phyloP scores from a whole-genome alignment of 2,888 invertebrate genomes.

The Linnaemya tessellans region DNA sequence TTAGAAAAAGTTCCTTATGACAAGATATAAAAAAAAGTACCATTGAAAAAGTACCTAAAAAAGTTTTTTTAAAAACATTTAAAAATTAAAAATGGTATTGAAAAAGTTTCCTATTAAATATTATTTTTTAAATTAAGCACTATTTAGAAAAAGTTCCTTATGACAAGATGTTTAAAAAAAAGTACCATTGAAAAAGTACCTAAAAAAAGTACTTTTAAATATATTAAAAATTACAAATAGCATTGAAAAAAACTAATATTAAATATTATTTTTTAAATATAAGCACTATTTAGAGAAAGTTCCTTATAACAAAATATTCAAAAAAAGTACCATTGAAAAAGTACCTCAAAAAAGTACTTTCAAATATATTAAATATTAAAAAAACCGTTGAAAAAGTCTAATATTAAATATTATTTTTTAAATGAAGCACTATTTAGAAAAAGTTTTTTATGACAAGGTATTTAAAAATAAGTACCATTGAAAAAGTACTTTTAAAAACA shows the following conservation, averaged over 20 bases:
- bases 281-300: not conserved
- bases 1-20: not conserved
- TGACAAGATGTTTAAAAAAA: not conserved
- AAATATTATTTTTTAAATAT: too few species aligned
- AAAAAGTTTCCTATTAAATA: too few species aligned
- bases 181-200: slow-evolving; percentile 1
- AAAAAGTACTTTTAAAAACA: not conserved
- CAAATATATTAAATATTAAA: too few species aligned
- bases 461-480: not conserved
- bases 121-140: too few species aligned
- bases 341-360: not conserved
- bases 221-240: too few species aligned
- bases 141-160: not conserved
- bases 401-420: not conserved
- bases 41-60: not conserved
- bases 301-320: not conserved
- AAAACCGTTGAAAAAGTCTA: not conserved
- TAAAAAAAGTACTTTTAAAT: not conserved
- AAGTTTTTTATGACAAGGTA: not conserved
- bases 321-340: not conserved
- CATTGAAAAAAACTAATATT: too few species aligned
- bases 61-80: not conserved
- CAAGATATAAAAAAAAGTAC: not conserved
- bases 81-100: too few species aligned
- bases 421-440: not conserved